These are phyloP conservation scores for Brachionus angularis DNA, from an alignment of 1,140 invertebrate genomes.

Conservation along the genomic window DNA sequence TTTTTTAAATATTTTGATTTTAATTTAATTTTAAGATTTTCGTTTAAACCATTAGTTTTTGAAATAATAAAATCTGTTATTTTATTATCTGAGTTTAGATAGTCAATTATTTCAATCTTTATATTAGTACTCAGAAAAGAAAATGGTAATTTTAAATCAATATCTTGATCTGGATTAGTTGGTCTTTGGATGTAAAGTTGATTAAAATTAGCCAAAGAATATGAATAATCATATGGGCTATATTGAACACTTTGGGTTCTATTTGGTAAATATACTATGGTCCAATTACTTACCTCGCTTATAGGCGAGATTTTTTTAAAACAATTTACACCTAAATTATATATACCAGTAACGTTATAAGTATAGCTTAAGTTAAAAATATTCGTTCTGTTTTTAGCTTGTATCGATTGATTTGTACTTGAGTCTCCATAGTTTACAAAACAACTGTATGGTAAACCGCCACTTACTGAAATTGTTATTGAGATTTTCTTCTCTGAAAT, in stretches of 20 bases:
- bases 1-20: constrained; percentile 5
- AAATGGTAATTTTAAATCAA: no score
- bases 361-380: background rate
- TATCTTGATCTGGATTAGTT: no score
- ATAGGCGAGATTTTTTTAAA: background rate
- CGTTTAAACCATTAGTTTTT: background rate
- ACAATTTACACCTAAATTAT: constrained; percentile 11
- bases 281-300: background rate
- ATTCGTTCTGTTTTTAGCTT: background rate
- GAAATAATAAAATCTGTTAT: background rate
- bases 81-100: no score
- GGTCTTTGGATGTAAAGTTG: background rate
- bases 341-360: background rate
- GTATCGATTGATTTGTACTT: background rate
- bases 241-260: background rate
- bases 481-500: background rate
- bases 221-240: background rate
- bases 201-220: background rate
- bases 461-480: background rate
- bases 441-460: constrained; percentile 12
- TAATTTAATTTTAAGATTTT: background rate
- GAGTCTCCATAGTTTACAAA: constrained; percentile 7
- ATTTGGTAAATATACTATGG: constrained; percentile 13
- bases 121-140: no score
- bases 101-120: no score